phyloP scores from a whole-genome alignment of 1,140 invertebrate species.

The Eumaeus atala region DNA sequence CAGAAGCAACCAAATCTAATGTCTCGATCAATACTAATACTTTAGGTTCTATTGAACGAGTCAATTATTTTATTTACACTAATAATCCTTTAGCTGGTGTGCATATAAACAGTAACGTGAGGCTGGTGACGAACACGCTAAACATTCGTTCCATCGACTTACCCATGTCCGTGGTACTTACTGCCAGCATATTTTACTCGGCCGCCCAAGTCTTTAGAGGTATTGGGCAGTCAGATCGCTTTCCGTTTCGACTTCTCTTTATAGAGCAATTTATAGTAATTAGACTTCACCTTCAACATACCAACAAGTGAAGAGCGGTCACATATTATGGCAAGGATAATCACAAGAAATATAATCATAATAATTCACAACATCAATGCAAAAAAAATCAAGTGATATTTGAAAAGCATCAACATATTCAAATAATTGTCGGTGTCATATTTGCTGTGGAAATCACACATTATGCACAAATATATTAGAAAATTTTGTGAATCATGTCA shows the following conservation, averaged over 20 bases:
- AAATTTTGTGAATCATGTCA: slow-evolving; percentile 7
- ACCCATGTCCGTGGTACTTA: slow-evolving; percentile 2
- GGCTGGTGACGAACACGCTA: background rate
- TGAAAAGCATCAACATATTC: slow-evolving; percentile 10
- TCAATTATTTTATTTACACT: no score
- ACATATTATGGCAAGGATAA: slow-evolving; percentile 29
- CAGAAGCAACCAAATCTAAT: no score
- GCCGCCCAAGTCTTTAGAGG: background rate
- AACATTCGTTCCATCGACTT: background rate
- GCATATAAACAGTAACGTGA: background rate
- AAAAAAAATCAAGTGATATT: slow-evolving; percentile 18
- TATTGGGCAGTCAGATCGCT: slow-evolving; percentile 1
- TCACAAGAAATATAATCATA: slow-evolving; percentile 30
- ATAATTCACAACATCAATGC: slow-evolving; percentile 24
- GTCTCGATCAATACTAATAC: no score
- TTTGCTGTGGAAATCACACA: slow-evolving; percentile 15
- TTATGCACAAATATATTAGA: slow-evolving; percentile 13
- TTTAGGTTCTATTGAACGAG: no score
- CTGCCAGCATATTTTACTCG: background rate
- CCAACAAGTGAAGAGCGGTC: slow-evolving; percentile 47
- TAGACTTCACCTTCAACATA: slow-evolving; percentile 60
- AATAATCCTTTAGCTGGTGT: no score
- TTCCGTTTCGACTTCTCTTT: slow-evolving; percentile 12
- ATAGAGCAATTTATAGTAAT: slow-evolving; percentile 22
- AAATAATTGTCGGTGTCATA: slow-evolving; percentile 10